phyloP scores from a whole-genome alignment of 2,113 vertebrate species.

The Corythoichthys intestinalis region DNA sequence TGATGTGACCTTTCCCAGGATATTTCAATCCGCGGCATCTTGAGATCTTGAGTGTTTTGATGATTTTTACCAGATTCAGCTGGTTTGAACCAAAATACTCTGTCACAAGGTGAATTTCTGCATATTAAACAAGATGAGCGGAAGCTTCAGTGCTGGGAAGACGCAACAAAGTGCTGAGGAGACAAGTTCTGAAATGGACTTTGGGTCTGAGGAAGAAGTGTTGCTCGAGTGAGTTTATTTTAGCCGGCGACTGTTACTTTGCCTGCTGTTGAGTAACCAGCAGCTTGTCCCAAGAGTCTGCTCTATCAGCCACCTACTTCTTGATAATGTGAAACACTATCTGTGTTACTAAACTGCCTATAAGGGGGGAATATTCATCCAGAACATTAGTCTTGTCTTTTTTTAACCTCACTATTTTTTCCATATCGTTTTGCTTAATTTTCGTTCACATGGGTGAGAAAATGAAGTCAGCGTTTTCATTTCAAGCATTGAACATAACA shows the following conservation, averaged over 20 bases:
- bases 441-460: neutral
- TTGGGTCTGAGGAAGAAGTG: conserved; percentile 60
- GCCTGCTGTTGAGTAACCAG: conserved; percentile 71
- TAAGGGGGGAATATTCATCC: conserved; percentile 22
- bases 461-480: conserved; percentile 7
- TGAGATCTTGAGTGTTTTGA: conserved; percentile 4
- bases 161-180: conserved; percentile 68
- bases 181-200: conserved; percentile 58
- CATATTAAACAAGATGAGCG: conserved; percentile 64
- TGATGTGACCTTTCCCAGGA: neutral
- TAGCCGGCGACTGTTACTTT: conserved; percentile 62
- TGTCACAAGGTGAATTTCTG: conserved; percentile 59
- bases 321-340: conserved; percentile 61
- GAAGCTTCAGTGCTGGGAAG: conserved; percentile 61
- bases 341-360: conserved; percentile 51
- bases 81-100: conserved; percentile 41
- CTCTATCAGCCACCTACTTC: conserved; percentile 47
- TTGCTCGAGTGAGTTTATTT: conserved; percentile 54
- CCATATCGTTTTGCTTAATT: neutral
- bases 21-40: neutral
- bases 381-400: conserved; percentile 8
- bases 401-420: neutral
- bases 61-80: conserved; percentile 24
- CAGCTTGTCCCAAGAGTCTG: conserved; percentile 58
- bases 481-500: conserved; percentile 36